phyloP scores from a whole-genome alignment of 2,797 vertebrate species.

The Arnoldichthys spilopterus region DNA sequence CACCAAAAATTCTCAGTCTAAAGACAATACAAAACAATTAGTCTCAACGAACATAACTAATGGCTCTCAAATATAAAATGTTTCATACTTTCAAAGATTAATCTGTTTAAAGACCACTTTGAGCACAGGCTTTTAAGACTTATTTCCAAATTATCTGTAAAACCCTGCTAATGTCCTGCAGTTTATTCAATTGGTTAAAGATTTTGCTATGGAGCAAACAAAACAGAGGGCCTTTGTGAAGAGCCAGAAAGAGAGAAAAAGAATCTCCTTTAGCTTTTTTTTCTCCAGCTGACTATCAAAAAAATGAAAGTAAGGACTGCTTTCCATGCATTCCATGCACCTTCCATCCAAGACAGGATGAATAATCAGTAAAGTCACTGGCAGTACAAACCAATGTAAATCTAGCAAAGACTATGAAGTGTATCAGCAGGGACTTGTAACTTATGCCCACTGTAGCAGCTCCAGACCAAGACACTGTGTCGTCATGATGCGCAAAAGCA shows the following conservation, averaged over 20 bases:
- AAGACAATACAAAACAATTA: neutral
- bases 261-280: slow-evolving; percentile 9
- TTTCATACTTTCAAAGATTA: neutral
- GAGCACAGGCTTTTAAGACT: neutral
- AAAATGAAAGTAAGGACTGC: neutral
- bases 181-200: slow-evolving; percentile 55
- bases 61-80: neutral
- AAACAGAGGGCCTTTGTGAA: slow-evolving; percentile 55
- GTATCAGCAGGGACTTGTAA: neutral
- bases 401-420: neutral
- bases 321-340: neutral
- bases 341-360: slow-evolving; percentile 7
- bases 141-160: slow-evolving; percentile 19
- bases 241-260: slow-evolving; percentile 18
- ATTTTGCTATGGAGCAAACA: slow-evolving; percentile 38
- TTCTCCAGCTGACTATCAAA: neutral
- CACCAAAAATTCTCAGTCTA: neutral
- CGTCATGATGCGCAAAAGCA: neutral
- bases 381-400: neutral
- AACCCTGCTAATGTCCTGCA: slow-evolving; percentile 35
- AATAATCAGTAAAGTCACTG: neutral
- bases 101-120: neutral
- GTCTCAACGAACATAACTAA: neutral
- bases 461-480: neutral
- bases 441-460: neutral